Evolutionary conservation across 2,113 vertebrate species (phyloP), one percentile per base, ranked within the genome.

Genomic region (Hyaena hyaena): DNA sequence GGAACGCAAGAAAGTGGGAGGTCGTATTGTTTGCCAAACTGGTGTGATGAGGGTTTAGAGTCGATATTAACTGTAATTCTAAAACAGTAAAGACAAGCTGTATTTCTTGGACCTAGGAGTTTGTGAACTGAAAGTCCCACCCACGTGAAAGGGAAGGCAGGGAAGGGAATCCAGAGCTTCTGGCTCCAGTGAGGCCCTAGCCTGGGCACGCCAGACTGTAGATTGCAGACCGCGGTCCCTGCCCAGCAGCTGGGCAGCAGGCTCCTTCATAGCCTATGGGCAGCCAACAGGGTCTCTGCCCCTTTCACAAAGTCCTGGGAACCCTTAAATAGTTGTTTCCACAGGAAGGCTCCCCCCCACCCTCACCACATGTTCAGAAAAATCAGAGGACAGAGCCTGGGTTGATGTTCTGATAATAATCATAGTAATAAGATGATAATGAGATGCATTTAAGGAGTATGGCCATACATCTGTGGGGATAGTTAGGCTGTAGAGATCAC

Each of bases 201-300:
- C 10, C 26, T 43, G 21, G 4, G 74, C 33, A 8, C 14, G 2
- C 7, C 50, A 31, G 28, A 31, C 19, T 8, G 9, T 16, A 9
- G 65, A 31, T 0, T 0, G 28, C 45, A 69, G 48, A 21, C n/a
- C 39, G 15, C 0, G 7, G 24, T 33, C 35, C 16, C 4, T 19
- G 4, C 7, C 61, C 61, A 2, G 58, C 12, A 26, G 26, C 3
- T 0, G 45, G 19, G 4, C 26, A 33, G 16, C 65, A 86, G n/a
- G 33, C 73, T 21, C 26, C 55, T 48, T 80, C 4, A 1, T 16
- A 26, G 12, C 7, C 0, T 24, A 1, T 17, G 5, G 90, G 17
- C 8, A 3, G 74, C 66, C 45, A 11, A 17, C 15, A 2, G 19
- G 4, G 11, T 86, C 58, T 43, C 1, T 74, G 48, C 5, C 16